phyloP scores from a whole-genome alignment of 2,888 invertebrate species.

The Cantharis rufa region DNA sequence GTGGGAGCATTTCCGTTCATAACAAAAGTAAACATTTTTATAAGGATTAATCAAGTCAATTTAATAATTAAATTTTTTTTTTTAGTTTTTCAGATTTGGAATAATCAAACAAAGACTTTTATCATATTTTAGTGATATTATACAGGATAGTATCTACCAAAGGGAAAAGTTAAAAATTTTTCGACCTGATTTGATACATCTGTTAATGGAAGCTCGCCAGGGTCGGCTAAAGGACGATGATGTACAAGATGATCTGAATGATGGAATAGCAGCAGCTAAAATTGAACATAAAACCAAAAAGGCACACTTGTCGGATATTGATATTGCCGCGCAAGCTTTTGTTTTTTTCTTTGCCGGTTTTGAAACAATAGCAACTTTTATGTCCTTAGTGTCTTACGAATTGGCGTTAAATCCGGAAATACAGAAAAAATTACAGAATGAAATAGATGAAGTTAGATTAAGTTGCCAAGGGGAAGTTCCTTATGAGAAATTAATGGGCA shows the following conservation, averaged over 20 bases:
- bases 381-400: conserved; percentile 60
- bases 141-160: background rate
- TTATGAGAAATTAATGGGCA: conserved; percentile 58
- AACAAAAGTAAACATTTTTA: background rate
- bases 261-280: conserved; percentile 44
- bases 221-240: conserved; percentile 41
- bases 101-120: background rate
- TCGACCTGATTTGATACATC: conserved; percentile 58
- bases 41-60: background rate
- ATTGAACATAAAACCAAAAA: background rate
- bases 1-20: conserved; percentile 1
- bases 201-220: conserved; percentile 61
- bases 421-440: conserved; percentile 59
- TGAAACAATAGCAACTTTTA: conserved; percentile 55
- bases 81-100: background rate
- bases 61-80: background rate
- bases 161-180: conserved; percentile 25
- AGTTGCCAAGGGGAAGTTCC: conserved; percentile 49
- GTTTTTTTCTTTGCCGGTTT: conserved; percentile 59
- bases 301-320: conserved; percentile 52
- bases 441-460: conserved; percentile 50
- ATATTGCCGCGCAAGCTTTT: conserved; percentile 62
- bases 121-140: background rate
- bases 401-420: conserved; percentile 62
- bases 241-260: conserved; percentile 22